Evolutionary conservation across 2,797 vertebrate species (phyloP), one percentile per base, ranked within the genome.

Genomic region (Champsocephalus gunnari): DNA sequence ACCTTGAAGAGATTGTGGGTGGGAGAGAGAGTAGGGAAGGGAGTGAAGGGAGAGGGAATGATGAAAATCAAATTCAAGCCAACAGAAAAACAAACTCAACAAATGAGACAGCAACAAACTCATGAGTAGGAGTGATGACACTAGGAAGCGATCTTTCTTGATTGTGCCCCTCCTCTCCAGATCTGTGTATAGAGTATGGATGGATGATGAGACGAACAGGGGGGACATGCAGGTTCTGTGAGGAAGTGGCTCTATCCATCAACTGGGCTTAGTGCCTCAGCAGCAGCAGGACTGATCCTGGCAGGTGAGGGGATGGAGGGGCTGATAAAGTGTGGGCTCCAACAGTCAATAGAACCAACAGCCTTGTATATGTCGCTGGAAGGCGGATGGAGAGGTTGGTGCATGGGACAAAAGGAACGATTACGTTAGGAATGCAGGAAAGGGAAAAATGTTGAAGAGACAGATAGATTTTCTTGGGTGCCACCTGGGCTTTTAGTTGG

Each of bases 1-100:
- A 97, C 98, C 98, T 99, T 98, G 86, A 95, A 95, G 77, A 87
- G 74, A 94, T 80, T 57, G 75, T 79, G 73, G 93, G 94, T 92
- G 93, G 89, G 90, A 87, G 90, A 94, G 93, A 93, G 92, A 87
- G 95, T 60, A 88, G 55, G 75, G 68, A 70, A 71, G 66, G 54
- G 59, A 19, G 71, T 73, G 71, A 89, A 77, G 86, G 92, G 92
- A 92, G 83, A 87, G 75, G 81, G 81, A 38, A 87, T 91, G 89
- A 90, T 89, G 81, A 90, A 95, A 95, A 95, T 93, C 91, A 94
- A 94, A 94, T 94, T 93, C 81, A 93, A 90, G 85, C 78, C 90
- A 93, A 93, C 88, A 88, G 90, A 95, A 91, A 93, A 92, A 95
- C 92, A 92, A 94, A 94, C 87, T 92, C 87, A 94, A 94, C 92